Base-by-base conservation (phyloP, 2,888 invertebrate species). In the Gari tellinella region DNA sequence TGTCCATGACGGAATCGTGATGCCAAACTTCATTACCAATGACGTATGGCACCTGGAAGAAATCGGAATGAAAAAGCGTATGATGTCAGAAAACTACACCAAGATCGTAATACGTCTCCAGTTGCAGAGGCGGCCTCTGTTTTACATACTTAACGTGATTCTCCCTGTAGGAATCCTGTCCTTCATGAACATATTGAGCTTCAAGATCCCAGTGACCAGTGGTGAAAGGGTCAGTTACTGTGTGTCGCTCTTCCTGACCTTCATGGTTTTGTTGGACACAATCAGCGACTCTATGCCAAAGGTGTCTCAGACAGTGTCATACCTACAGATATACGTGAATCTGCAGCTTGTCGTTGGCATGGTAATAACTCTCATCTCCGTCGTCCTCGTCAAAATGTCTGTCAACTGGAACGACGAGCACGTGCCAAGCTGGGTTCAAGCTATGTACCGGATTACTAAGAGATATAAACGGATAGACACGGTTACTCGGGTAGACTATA, bases 191-290 rank as follows among this genome's bases (percentile, higher is more conserved):
- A 17, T 64, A 26, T 21, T 70, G 31, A 58, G 48, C 17, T 64
- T 70, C 40, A 64, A 53, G 43, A n/a, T 70, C 14, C 64, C 70
- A 15, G 38, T 52, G 7, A 43, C 38, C 0, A 49, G 70, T 55
- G 70, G 64, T 7, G 70, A 70, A 40, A 14, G 70, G 26, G 53
- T 70, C 7, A 38, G 70, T 5, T 70, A 70, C 64, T 26, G 64
- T 38, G 53, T 70, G n/a, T 64, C 70, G 14, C 40, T 70, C 7
- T 51, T 70, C 10, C 60, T 70, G 8, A 64, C 64, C 0, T 70
- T 58, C 31, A 45, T 56, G 19, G 60, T 70, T 15, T 46, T 70
- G 19, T 38, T 70, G 46, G 64, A 58, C 25, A 58, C 21, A 7
- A 31, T 60, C 48, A 64, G 60, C 25, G 60, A 70, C 14, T 46